Conservation (phyloP, 2,113 vertebrate species). For the Chlorodrepanis virens region DNA sequence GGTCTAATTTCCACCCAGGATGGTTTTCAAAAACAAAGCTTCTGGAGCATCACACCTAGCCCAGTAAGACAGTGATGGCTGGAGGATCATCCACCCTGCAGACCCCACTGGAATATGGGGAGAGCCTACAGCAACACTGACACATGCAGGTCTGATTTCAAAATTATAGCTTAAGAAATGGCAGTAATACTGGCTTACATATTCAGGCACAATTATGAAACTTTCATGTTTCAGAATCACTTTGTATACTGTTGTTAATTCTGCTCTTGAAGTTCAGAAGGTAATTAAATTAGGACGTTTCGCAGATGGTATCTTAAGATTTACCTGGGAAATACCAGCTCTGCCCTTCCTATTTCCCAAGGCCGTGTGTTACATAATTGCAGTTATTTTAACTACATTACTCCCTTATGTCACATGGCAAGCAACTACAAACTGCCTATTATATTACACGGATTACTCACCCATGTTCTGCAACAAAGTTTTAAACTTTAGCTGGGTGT, state of each 20-base stretch:
- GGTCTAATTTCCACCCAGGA: not conserved
- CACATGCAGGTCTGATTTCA: not conserved
- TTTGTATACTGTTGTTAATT: slow-evolving; percentile 4
- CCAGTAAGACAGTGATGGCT: fast-evolving
- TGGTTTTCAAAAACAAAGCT: not conserved
- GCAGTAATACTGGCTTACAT: not conserved
- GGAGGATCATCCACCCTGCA: not conserved
- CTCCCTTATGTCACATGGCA: not conserved
- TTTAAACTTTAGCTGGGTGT: not conserved
- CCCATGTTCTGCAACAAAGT: not conserved
- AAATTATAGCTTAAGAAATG: not conserved
- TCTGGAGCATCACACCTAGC: not conserved
- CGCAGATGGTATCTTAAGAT: slow-evolving; percentile 6
- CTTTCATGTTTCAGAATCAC: slow-evolving; percentile 33
- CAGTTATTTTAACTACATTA: not conserved
- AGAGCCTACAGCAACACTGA: not conserved
- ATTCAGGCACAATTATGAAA: slow-evolving; percentile 19
- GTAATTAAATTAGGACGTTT: slow-evolving; percentile 2
- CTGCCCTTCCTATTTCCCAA: slow-evolving; percentile 38
- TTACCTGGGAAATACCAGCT: slow-evolving; percentile 40
- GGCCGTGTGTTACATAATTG: slow-evolving; percentile 27
- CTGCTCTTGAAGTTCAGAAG: slow-evolving; percentile 15
- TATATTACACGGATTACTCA: not conserved
- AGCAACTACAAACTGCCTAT: not conserved
- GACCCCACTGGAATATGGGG: not conserved